A percentile compares a stretch with the other conserved stretches of the same genome.
These are phyloP conservation scores for Polypedilum vanderplanki DNA, from an alignment of 1,140 invertebrate genomes.

Conservation along the genomic window DNA sequence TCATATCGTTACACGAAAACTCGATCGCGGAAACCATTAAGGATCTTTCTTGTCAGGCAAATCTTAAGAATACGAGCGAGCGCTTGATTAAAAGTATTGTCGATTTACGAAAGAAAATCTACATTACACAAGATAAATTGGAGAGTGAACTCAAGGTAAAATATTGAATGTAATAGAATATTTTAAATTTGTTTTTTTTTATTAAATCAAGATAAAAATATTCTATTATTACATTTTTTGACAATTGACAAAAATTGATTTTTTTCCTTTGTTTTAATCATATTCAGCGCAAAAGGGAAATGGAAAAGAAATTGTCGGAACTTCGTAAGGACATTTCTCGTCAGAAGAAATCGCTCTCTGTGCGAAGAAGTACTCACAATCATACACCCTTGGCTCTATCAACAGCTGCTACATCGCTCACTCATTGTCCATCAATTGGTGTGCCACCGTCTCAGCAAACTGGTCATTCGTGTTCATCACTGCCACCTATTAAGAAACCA, in stretches of 20 bases:
- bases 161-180: not conserved
- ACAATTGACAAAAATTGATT: not conserved
- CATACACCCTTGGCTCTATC: not conserved
- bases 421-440: not conserved
- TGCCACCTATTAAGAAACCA: not conserved
- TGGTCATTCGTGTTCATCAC: constrained; percentile 21
- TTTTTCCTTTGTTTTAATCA: no score
- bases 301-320: constrained; percentile 26
- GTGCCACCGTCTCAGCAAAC: not conserved
- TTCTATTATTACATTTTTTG: not conserved
- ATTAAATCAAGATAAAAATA: not conserved
- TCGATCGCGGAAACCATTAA: not conserved
- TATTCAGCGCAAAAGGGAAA: constrained; percentile 2
- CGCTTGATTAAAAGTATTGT: constrained; percentile 25
- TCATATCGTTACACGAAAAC: not conserved
- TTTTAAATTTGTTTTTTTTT: no score
- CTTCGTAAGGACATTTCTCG: constrained; percentile 21
- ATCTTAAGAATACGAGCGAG: constrained; percentile 23
- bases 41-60: constrained; percentile 27
- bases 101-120: constrained; percentile 25
- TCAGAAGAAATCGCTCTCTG: constrained; percentile 21
- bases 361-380: constrained; percentile 26
- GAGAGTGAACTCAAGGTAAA: constrained; percentile 20
- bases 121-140: constrained; percentile 20
- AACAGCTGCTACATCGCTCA: not conserved